Conservation (phyloP, 1,140 invertebrate species). For the Trinorchestia longiramus region DNA sequence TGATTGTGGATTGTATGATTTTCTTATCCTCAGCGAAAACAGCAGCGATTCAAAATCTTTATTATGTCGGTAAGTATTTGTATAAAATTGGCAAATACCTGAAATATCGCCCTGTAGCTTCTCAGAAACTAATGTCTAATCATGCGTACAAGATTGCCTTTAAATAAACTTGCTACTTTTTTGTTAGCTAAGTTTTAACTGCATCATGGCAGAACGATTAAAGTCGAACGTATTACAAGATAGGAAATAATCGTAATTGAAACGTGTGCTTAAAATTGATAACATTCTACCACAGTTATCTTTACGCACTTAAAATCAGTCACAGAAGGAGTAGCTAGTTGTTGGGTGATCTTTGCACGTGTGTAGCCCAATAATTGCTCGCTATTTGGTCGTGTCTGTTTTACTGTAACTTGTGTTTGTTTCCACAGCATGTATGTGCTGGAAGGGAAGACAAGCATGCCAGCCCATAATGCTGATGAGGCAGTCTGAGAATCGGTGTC, state of each 20-base stretch:
- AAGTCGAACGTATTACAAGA: neutral
- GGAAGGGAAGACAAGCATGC: constrained; percentile 16
- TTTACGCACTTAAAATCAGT: neutral
- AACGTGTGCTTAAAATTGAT: no score
- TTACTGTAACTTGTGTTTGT: neutral
- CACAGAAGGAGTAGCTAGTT: neutral
- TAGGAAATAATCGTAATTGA: no score
- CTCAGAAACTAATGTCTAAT: neutral
- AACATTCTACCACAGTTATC: neutral
- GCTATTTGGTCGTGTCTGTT: neutral
- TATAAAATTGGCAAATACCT: neutral
- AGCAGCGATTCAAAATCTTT: neutral
- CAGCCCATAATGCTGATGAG: constrained; percentile 17
- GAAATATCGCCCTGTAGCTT: neutral
- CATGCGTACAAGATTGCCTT: neutral
- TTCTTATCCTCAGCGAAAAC: neutral
- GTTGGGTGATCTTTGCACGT: neutral
- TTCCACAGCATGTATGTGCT: constrained; percentile 39
- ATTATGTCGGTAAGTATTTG: neutral
- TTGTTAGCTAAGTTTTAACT: neutral
- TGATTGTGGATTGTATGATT: neutral
- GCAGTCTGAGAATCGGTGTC: neutral
- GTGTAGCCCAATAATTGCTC: neutral
- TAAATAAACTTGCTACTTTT: neutral
- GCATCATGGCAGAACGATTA: neutral